Conservation (phyloP, 2,888 invertebrate species). For the Drosophila testacea region DNA sequence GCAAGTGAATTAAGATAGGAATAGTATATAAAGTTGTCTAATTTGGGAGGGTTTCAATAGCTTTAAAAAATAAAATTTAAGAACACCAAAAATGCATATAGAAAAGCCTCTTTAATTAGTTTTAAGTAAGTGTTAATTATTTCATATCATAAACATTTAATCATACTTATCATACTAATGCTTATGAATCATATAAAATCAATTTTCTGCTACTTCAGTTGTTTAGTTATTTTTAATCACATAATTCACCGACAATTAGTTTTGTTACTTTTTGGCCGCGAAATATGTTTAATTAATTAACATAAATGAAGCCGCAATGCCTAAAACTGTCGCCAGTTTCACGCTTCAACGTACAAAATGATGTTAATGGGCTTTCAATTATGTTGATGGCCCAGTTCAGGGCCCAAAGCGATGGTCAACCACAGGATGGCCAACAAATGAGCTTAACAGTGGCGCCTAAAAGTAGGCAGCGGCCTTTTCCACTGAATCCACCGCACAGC, state of each 20-base stretch:
- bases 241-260: conserved; percentile 25
- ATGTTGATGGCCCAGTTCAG: conserved; percentile 37
- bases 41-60: background rate
- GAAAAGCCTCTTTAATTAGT: background rate
- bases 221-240: conserved; percentile 20
- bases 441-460: conserved; percentile 23
- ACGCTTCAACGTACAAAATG: conserved; percentile 62
- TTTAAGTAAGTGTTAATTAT: background rate
- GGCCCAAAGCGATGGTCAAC: conserved; percentile 9
- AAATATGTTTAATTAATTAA: conserved; percentile 74
- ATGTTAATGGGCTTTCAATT: conserved; percentile 76
- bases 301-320: conserved; percentile 51
- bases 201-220: conserved; percentile 3
- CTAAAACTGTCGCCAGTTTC: conserved; percentile 59
- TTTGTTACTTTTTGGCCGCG: conserved; percentile 25
- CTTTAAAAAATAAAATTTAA: background rate
- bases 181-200: background rate
- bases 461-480: conserved; percentile 22
- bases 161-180: background rate
- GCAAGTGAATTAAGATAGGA: background rate
- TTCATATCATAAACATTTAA: too few species aligned
- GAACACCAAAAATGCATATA: background rate
- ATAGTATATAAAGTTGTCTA: background rate
- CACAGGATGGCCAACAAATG: conserved; percentile 19
- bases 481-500: conserved; percentile 13